Evolutionary conservation across 1,140 invertebrate genomes (phyloP), one percentile per base, ranked within the genome.

Genomic region (Babylonia areolata): DNA sequence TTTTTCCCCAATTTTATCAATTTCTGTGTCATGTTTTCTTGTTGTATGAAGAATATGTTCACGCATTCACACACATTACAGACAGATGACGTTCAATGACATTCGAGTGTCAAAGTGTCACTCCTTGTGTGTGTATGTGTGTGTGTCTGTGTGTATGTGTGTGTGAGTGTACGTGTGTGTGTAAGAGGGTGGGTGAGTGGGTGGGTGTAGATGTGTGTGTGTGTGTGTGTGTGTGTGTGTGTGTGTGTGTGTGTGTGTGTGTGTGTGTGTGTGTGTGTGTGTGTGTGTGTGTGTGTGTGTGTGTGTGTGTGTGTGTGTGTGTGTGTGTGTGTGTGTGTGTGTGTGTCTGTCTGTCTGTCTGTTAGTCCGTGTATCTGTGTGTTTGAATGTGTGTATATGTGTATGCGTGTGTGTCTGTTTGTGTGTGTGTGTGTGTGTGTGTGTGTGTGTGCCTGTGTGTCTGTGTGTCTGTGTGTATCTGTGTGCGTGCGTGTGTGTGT

Each of bases 131-230:
- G 71, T 79, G 77, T 42, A 42, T 42, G 77, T 79, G 77, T 79
- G 77, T 79, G 77, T 79, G 77, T 79, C 37, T 79, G 77, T 79
- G 77, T 79, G 77, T 79, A 31, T 80, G 78, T 54, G 78, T 80
- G 78, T 80, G 78, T 80, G 78, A 15, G 78, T 54, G 78, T 33
- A 42, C n/a, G 77, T 42, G 77, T 42, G 77, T 77, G 73, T 77
- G 73, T 35, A 33, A 15, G 73, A 6, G 73, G 2, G 73, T 33
- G 73, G 2, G 73, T 33, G 73, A 6, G 73, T 6, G 73, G 12
- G 73, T 6, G 73, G 35, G 73, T 35, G 73, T 35, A 31, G 35
- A 35, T 35, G 73, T 35, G 73, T 35, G 73, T 35, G 73, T 35
- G 73, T 35, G 73, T 35, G 73, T 3, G 73, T 35, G 73, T 73